Evolutionary conservation across 53 echinoderm and acorn worm genomes (phyloP).

Genomic region (Patiria pectinifera): DNA sequence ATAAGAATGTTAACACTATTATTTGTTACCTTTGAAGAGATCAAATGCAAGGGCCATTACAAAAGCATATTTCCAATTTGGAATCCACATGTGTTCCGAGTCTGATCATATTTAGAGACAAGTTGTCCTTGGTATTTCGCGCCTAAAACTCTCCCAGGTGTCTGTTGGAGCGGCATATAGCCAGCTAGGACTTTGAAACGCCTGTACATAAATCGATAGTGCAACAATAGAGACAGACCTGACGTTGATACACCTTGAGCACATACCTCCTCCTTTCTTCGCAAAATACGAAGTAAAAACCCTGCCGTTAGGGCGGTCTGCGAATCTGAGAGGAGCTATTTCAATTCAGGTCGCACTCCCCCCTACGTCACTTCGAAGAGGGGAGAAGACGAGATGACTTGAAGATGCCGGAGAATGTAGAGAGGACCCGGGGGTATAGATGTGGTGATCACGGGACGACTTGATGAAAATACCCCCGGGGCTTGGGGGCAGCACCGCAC

Average conservation of each 20-base stretch:
- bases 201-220: neutral
- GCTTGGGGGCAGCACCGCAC: neutral
- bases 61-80: no score
- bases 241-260: neutral
- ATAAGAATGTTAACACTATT: no score
- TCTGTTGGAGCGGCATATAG: neutral
- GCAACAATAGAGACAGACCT: neutral
- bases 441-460: conserved; percentile 31
- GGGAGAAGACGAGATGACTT: neutral
- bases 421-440: neutral
- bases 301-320: conserved; percentile 17
- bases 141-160: neutral
- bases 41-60: no score
- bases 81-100: no score
- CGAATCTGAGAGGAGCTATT: neutral
- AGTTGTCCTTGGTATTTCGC: no score
- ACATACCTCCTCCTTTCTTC: neutral
- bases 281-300: neutral
- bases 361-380: conserved; percentile 1
- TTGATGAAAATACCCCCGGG: conserved; percentile 34
- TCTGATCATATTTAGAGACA: neutral
- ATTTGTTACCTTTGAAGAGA: no score
- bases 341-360: conserved; percentile 24
- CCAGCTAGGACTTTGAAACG: neutral
- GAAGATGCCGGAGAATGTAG: neutral